phyloP scores from a whole-genome alignment of 2,113 vertebrate genomes.

The Brachyhypopomus occidentalis region DNA sequence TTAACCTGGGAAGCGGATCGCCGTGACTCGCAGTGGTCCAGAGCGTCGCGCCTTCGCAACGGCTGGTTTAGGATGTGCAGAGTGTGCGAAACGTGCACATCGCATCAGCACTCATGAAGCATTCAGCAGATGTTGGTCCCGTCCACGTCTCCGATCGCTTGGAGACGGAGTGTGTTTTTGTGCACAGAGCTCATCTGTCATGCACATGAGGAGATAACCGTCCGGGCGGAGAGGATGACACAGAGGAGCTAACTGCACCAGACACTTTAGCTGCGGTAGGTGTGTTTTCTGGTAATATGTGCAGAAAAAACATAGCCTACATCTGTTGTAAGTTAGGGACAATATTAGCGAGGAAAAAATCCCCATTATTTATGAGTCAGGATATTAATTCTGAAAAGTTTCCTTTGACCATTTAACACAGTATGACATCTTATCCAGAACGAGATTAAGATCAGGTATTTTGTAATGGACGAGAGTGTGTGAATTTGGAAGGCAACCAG shows the following conservation, averaged over 20 bases:
- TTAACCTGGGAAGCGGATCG: slow-evolving; percentile 15
- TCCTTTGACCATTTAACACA: slow-evolving; percentile 3
- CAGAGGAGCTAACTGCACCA: slow-evolving; percentile 11
- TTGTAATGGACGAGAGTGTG: slow-evolving; percentile 10
- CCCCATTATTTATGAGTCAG: not conserved
- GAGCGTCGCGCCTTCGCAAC: slow-evolving; percentile 26
- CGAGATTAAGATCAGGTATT: not conserved
- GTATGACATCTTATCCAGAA: slow-evolving; percentile 1
- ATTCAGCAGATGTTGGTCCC: slow-evolving; percentile 8
- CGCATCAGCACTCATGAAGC: not conserved
- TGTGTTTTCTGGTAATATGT: slow-evolving; percentile 26
- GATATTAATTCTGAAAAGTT: slow-evolving; percentile 23
- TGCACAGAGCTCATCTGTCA: slow-evolving; percentile 25
- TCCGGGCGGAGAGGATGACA: not conserved
- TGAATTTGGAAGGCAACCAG: slow-evolving; percentile 14
- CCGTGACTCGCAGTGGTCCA: slow-evolving; percentile 14
- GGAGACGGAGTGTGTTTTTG: slow-evolving; percentile 2
- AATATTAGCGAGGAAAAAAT: slow-evolving; percentile 22
- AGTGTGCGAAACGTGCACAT: slow-evolving; percentile 22
- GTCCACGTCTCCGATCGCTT: not conserved
- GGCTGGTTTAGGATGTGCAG: slow-evolving; percentile 7
- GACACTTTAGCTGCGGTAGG: slow-evolving; percentile 16
- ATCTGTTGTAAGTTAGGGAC: slow-evolving; percentile 36
- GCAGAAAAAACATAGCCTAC: slow-evolving; percentile 14
- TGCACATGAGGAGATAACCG: not conserved